phyloP scores from a whole-genome alignment of 2,888 invertebrate genomes.

The Platerodrilus igneus region DNA sequence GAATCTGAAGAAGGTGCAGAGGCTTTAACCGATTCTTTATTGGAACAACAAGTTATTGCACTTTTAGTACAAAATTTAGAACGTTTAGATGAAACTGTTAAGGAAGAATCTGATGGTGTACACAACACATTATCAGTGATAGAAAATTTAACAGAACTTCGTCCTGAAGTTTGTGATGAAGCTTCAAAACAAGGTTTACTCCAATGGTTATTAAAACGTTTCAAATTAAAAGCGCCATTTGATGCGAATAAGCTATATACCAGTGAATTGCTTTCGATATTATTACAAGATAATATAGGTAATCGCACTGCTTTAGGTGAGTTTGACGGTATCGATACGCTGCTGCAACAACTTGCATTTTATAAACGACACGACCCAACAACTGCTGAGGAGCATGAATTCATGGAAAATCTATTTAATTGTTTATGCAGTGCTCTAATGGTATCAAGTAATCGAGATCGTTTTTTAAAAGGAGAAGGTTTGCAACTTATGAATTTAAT shows the following conservation, averaged over 20 bases:
- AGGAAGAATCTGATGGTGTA: constrained; percentile 94
- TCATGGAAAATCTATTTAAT: constrained; percentile 99
- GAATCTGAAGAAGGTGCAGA: constrained; percentile 91
- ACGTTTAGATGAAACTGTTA: constrained; percentile 85
- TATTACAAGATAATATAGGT: constrained; percentile 84
- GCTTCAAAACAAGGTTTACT: constrained; percentile 88
- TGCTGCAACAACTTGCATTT: constrained; percentile 90
- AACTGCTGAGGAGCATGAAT: constrained; percentile 90
- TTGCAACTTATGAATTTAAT: constrained; percentile 99
- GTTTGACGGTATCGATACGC: constrained; percentile 91
- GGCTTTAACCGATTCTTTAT: constrained; percentile 78
- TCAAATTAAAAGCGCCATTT: constrained; percentile 84
- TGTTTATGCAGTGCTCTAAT: constrained; percentile 91
- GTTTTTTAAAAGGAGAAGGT: constrained; percentile 94
- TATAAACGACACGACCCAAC: constrained; percentile 93
- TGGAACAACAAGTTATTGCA: constrained; percentile 87
- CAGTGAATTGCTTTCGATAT: constrained; percentile 92
- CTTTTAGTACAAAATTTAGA: constrained; percentile 89
- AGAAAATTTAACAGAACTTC: constrained; percentile 92
- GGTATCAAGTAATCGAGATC: constrained; percentile 80
- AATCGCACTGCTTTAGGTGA: constrained; percentile 82
- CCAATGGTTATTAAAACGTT: constrained; percentile 85
- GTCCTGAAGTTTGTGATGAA: constrained; percentile 76
- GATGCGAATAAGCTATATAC: constrained; percentile 94
- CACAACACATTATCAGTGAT: constrained; percentile 85